Conservation (phyloP, 2,888 invertebrate species). For the Drosophila limbata region DNA sequence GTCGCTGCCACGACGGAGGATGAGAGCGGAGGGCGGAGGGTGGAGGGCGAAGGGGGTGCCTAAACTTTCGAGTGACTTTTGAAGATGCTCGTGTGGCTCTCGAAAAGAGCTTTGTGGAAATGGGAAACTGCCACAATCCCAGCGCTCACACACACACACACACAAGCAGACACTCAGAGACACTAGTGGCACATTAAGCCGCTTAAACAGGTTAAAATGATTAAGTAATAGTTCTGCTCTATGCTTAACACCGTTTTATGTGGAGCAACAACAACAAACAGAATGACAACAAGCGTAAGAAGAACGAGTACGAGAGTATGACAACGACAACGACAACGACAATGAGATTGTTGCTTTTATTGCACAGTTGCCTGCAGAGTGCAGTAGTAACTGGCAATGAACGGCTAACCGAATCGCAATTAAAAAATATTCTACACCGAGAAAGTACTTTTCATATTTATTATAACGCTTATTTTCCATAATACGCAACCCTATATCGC, state of each 20-base stretch:
- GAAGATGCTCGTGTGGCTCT: constrained; percentile 60
- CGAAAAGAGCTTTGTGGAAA: constrained; percentile 52
- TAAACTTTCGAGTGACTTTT: constrained; percentile 63
- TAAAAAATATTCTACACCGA: not conserved
- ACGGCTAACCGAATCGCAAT: not conserved
- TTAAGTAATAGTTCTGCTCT: constrained; percentile 75
- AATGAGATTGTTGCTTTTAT: constrained; percentile 6
- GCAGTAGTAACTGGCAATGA: constrained; percentile 31
- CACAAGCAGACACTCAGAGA: constrained; percentile 7
- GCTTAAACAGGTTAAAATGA: constrained; percentile 77
- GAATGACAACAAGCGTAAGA: constrained; percentile 29
- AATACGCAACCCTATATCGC: too few relatives aligned
- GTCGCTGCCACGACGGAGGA: not conserved
- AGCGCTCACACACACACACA: constrained; percentile 12
- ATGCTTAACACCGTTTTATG: constrained; percentile 68
- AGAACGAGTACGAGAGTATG: constrained; percentile 13
- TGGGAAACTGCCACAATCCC: constrained; percentile 16
- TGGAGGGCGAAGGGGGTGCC: constrained; percentile 21
- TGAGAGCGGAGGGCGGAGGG: not conserved
- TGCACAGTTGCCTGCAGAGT: not conserved
- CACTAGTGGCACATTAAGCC: constrained; percentile 70
- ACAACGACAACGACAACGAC: constrained; percentile 15
- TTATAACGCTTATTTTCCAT: too few relatives aligned
- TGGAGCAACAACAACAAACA: constrained; percentile 49
- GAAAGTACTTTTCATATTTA: not conserved